These are phyloP conservation scores for Myotis lucifugus DNA, from an alignment of 2,113 vertebrate genomes.

Conservation along the genomic window DNA sequence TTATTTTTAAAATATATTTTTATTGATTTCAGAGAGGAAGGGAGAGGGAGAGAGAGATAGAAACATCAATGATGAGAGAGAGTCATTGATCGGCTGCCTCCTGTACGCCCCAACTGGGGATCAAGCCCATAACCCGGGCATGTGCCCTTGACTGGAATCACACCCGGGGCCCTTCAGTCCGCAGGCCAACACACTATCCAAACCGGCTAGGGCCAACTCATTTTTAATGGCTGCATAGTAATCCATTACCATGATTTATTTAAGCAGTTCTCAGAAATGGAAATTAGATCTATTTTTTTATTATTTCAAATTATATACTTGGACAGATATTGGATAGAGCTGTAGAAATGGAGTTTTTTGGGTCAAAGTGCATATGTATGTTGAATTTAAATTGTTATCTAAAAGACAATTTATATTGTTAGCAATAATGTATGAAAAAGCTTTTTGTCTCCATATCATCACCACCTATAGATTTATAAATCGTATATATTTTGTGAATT, in stretches of 20 bases:
- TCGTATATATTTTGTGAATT: slow-evolving; percentile 12
- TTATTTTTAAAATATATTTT: no score
- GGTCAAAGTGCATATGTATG: background rate
- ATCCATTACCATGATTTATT: background rate
- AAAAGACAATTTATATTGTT: background rate
- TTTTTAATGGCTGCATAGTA: background rate
- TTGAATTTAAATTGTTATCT: slow-evolving; percentile 12
- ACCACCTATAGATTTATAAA: background rate
- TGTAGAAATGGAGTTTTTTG: slow-evolving; percentile 2
- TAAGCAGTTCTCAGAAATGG: background rate
- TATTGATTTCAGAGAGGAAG: no score
- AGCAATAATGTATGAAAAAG: background rate
- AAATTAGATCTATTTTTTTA: slow-evolving; percentile 20
- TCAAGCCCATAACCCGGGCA: no score
- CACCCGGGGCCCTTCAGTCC: no score
- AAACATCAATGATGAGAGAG: no score
- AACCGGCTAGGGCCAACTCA: no score
- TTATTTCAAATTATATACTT: background rate
- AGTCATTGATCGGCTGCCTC: no score
- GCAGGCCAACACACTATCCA: no score
- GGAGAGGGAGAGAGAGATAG: no score
- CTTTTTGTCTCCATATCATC: background rate
- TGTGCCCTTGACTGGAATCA: no score
- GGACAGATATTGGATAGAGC: background rate
- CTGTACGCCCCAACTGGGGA: no score